Percentiles rank a stretch among this genome's conserved stretches.
Conservation (phyloP, 2,888 invertebrate genomes). For the Cantharis rufa region DNA sequence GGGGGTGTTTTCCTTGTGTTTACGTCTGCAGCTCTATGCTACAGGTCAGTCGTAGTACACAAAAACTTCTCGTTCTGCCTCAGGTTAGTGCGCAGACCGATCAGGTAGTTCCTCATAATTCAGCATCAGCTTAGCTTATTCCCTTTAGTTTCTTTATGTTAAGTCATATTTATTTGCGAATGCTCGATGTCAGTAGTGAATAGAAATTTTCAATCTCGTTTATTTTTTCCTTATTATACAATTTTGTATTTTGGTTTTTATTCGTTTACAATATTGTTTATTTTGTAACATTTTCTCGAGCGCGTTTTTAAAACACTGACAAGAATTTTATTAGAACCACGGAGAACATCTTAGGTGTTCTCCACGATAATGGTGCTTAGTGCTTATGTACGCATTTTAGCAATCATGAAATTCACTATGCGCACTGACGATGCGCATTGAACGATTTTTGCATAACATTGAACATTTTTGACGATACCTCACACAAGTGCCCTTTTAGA, state of each 20-base stretch:
- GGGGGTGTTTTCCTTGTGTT: constrained; percentile 98
- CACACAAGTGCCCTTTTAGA: neutral
- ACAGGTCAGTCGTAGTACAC: constrained; percentile 99
- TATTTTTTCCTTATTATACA: neutral
- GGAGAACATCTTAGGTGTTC: neutral
- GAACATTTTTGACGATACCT: neutral
- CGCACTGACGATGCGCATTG: neutral
- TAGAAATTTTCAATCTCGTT: neutral
- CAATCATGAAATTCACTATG: neutral
- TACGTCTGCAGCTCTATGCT: constrained; percentile 98
- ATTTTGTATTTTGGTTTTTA: neutral
- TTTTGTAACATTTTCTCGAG: neutral
- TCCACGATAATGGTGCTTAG: neutral
- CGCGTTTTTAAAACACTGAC: neutral
- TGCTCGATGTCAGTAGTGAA: constrained; percentile 21
- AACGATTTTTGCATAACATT: neutral
- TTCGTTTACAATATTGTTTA: neutral
- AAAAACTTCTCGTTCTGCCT: constrained; percentile 98
- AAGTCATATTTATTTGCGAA: constrained; percentile 35
- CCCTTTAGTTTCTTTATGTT: constrained; percentile 36
- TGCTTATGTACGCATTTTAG: neutral
- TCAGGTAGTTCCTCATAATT: constrained; percentile 65
- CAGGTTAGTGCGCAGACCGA: constrained; percentile 95
- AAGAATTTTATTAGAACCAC: neutral
- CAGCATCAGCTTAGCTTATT: constrained; percentile 53